phyloP scores from a whole-genome alignment of 2,797 vertebrate species.

The Echiichthys vipera region DNA sequence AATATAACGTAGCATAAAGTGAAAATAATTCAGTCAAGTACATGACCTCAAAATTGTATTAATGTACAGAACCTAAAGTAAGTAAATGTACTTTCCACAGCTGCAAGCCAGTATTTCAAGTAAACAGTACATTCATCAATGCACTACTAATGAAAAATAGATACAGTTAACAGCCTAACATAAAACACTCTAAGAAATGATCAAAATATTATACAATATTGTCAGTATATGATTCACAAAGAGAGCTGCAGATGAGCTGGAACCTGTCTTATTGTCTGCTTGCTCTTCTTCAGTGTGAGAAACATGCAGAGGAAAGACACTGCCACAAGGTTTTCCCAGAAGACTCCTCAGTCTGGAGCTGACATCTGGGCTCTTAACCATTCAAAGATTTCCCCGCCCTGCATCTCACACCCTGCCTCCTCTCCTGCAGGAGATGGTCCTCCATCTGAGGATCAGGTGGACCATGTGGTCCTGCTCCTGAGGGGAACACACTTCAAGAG shows the following conservation, averaged over 20 bases:
- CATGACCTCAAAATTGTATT: not conserved
- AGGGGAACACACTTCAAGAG: not conserved
- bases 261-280: not conserved
- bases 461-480: constrained; percentile 32
- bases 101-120: not conserved
- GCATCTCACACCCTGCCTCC: constrained; percentile 18
- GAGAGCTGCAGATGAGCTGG: not conserved
- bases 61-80: not conserved
- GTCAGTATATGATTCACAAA: not conserved
- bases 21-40: not conserved
- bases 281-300: constrained; percentile 20
- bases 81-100: not conserved
- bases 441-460: constrained; percentile 33
- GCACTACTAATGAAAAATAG: not conserved
- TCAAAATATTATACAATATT: not conserved
- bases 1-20: not conserved
- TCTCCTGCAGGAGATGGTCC: constrained; percentile 9
- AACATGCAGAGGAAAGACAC: not conserved
- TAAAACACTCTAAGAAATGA: not conserved
- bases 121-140: not conserved
- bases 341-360: constrained; percentile 29
- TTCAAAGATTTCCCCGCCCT: constrained; percentile 35
- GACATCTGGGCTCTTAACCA: constrained; percentile 46
- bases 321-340: constrained; percentile 27
- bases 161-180: not conserved